Base-by-base conservation (phyloP, 2,113 vertebrate species). In the Dolichotis patagonum region DNA sequence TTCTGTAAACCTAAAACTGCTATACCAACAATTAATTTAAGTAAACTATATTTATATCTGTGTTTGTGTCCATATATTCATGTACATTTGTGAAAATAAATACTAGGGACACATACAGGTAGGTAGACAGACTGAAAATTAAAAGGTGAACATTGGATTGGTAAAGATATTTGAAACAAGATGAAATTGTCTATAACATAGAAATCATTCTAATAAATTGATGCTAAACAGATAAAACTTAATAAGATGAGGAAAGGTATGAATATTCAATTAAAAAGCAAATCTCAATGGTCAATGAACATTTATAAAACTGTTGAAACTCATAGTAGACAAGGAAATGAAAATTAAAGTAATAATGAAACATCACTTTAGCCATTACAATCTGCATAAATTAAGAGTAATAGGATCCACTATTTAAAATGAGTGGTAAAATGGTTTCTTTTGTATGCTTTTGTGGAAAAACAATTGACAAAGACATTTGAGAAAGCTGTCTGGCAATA, bases 281-380 rank as follows among this genome's bases (percentile, higher is more conserved):
- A 71, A 82, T 35, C 7, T 19, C 52, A 83, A 13, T 38, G 20
- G 10, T 17, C 49, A 62, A 52, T 69, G 49, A 81, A 80, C 4
- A n/a, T 43, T 62, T 69, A 49, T 3, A 60, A 26, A 82, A 77
- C 52, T 93, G 6, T 81, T 90, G 24, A 86, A 19, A 73, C 22
- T 86, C n/a, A 11, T 41, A 80, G 6, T 65, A 65, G 13, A 80
- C 78, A 92, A 49, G 19, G 41, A 73, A 71, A 84, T 89, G 38
- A 73, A 96, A 85, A 85, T 56, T 73, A 92, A 94, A 56, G 46
- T 26, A 85, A 86, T 81, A 73, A 75, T 56, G 5, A 67, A 11
- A 73, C 26, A 73, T 38, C 46, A 41, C 49, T 85, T 38, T 56
- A 92, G 46, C 32, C 22, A 54, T 49, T 49, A 28, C 43, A 35